These are phyloP conservation scores for Oryzias javanicus DNA, from an alignment of 2,113 vertebrate genomes.

Conservation along the genomic window DNA sequence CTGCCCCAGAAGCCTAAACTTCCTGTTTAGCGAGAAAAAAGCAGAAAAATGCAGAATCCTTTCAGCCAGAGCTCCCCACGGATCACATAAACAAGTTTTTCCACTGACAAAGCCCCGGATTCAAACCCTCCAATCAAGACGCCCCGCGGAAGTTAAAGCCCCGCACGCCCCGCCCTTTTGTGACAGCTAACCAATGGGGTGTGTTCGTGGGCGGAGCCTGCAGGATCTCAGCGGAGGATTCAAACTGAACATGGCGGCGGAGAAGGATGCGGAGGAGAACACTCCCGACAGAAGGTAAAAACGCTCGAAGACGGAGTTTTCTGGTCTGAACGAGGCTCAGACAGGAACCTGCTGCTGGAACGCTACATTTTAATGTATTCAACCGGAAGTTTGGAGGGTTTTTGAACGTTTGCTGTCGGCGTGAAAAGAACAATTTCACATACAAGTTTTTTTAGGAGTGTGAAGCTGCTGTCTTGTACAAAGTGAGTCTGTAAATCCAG, in stretches of 20 bases:
- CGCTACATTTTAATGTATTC: too few species aligned
- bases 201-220: constrained; percentile 35
- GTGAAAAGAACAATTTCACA: too few species aligned
- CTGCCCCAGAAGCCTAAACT: too few species aligned
- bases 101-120: constrained; percentile 17
- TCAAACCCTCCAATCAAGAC: constrained; percentile 73
- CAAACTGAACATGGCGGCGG: constrained; percentile 79
- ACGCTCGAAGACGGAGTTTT: rapidly evolving
- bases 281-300: constrained; percentile 68
- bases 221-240: constrained; percentile 66
- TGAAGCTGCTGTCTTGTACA: too few species aligned
- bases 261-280: constrained; percentile 67
- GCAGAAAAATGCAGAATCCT: not conserved
- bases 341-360: too few species aligned
- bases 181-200: constrained; percentile 50
- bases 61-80: not conserved
- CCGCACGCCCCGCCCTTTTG: not conserved
- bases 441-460: too few species aligned
- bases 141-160: not conserved
- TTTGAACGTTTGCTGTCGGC: too few species aligned
- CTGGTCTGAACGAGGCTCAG: too few species aligned
- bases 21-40: too few species aligned
- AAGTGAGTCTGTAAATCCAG: too few species aligned
- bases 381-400: too few species aligned
- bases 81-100: constrained; percentile 18